These are phyloP conservation scores for Lithophane semibrunnea DNA, from an alignment of 2,888 invertebrate genomes.

Conservation along the genomic window DNA sequence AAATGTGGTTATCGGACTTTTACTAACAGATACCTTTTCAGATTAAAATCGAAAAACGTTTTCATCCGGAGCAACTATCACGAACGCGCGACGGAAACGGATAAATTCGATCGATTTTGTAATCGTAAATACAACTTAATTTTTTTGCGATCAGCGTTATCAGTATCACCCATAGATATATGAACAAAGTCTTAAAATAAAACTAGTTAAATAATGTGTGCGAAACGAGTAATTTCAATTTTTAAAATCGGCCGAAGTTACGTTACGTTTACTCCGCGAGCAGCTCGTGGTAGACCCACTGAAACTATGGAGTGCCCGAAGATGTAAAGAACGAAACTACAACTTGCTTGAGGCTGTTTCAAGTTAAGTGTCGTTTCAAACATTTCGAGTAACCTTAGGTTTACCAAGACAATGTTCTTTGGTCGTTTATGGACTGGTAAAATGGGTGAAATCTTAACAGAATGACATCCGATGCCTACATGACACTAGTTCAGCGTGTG, in stretches of 20 bases:
- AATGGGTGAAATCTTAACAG: no score
- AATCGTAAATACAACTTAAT: no score
- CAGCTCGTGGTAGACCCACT: no score
- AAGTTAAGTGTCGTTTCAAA: neutral
- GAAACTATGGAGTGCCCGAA: no score
- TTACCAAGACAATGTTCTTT: neutral
- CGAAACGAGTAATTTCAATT: no score
- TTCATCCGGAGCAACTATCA: neutral
- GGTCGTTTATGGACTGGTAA: neutral
- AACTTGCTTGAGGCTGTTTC: neutral
- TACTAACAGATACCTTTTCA: neutral
- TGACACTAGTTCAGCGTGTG: neutral
- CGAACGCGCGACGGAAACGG: neutral
- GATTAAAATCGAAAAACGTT: neutral
- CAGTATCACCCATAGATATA: no score
- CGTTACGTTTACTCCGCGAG: no score
- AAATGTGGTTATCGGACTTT: conserved; percentile 1
- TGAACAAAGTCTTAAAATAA: no score
- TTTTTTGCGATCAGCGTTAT: no score
- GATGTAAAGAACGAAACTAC: neutral
- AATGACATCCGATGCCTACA: neutral
- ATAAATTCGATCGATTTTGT: neutral
- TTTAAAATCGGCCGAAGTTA: no score
- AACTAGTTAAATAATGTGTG: no score
- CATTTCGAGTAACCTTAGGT: neutral